Conservation (phyloP, 2,888 invertebrate species). For the Tinea semifulvella region DNA sequence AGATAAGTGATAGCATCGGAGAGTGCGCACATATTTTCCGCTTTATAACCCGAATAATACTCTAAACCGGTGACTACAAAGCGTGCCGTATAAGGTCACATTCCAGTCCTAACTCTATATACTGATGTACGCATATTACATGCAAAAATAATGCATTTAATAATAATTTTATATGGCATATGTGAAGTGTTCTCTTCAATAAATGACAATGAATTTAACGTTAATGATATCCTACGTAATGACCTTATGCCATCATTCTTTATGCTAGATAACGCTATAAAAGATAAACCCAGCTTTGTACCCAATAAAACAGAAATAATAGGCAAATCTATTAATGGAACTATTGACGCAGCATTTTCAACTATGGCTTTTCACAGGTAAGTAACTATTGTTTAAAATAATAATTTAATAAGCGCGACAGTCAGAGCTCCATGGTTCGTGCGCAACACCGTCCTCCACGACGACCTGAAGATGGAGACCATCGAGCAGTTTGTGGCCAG, state of each 20-base stretch:
- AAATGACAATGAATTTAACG: slow-evolving; percentile 48
- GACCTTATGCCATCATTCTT: slow-evolving; percentile 75
- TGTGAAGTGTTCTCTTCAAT: no score
- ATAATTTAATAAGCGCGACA: no score
- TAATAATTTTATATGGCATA: no score
- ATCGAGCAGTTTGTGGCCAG: no score
- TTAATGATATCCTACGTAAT: slow-evolving; percentile 74
- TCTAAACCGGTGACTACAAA: neutral
- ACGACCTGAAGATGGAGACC: no score
- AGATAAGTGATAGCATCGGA: neutral
- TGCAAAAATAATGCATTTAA: no score
- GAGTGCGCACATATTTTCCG: slow-evolving; percentile 30
- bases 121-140: neutral
- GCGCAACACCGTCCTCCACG: no score
- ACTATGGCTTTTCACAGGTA: slow-evolving; percentile 78
- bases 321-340: slow-evolving; percentile 58
- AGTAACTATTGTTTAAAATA: no score
- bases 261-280: slow-evolving; percentile 52
- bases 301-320: slow-evolving; percentile 21
- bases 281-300: slow-evolving; percentile 23
- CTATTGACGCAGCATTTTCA: slow-evolving; percentile 68
- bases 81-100: neutral
- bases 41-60: slow-evolving; percentile 46
- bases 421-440: no score
- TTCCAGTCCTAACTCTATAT: neutral